A percentile compares a stretch with the other conserved stretches of the same genome.
These are phyloP conservation scores for Heterodera carotae DNA, from an alignment of 1,140 invertebrate genomes.

Conservation along the genomic window DNA sequence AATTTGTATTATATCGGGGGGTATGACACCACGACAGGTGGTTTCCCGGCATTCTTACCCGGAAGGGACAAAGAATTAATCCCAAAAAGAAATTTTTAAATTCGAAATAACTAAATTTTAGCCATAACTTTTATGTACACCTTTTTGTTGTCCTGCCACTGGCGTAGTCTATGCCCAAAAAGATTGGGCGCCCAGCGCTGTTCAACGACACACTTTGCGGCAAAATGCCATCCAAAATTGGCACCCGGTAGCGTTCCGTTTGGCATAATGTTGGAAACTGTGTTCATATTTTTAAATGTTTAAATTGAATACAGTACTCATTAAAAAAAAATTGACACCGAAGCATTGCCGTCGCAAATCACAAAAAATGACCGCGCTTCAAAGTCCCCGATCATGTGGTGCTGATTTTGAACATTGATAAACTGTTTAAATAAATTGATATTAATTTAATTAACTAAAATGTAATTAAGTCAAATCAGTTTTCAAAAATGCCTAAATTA, in stretches of 20 bases:
- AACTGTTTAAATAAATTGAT: slow-evolving; percentile 35
- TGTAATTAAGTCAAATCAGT: too few species aligned
- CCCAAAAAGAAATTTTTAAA: not conserved
- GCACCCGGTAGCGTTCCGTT: slow-evolving; percentile 53
- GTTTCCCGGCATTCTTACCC: too few species aligned
- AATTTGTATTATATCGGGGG: too few species aligned
- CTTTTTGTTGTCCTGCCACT: not conserved
- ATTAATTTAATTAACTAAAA: not conserved
- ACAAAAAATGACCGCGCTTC: slow-evolving; percentile 45
- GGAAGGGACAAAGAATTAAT: too few species aligned
- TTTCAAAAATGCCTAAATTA: too few species aligned
- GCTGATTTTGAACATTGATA: slow-evolving; percentile 51
- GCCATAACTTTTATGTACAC: not conserved
- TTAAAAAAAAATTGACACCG: not conserved
- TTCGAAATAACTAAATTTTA: not conserved
- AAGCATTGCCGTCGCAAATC: slow-evolving; percentile 58
- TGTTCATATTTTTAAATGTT: not conserved
- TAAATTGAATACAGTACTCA: too few species aligned
- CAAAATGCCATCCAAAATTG: slow-evolving; percentile 57
- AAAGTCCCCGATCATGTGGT: slow-evolving; percentile 24
- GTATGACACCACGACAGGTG: too few species aligned
- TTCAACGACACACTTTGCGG: slow-evolving; percentile 59
- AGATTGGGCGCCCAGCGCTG: slow-evolving; percentile 59
- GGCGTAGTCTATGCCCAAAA: slow-evolving; percentile 57
- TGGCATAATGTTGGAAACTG: slow-evolving; percentile 45